These are phyloP conservation scores for Pammene aurita DNA, from an alignment of 2,888 invertebrate species.

Conservation along the genomic window DNA sequence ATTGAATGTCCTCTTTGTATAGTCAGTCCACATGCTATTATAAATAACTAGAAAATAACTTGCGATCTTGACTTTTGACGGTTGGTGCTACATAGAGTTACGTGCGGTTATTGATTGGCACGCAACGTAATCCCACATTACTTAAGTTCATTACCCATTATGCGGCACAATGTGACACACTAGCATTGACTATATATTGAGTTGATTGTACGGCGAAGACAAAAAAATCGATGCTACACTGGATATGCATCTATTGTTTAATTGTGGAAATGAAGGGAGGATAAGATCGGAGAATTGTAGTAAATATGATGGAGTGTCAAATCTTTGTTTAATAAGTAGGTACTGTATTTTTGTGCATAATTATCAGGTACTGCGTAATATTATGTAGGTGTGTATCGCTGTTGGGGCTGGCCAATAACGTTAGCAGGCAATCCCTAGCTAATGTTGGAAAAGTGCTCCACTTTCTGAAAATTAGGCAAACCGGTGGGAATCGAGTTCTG, in stretches of 20 bases:
- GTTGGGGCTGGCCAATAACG: too few species aligned
- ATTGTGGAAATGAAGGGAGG: constrained; percentile 50
- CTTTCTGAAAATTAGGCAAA: too few species aligned
- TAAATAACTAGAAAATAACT: too few species aligned
- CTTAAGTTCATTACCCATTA: constrained; percentile 47
- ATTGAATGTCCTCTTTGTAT: too few species aligned
- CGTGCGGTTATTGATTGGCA: constrained; percentile 12
- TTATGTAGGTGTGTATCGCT: too few species aligned
- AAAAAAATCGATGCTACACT: constrained; percentile 59
- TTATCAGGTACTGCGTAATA: background rate
- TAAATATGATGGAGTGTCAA: constrained; percentile 10
- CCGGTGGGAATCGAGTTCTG: too few species aligned
- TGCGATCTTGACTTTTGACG: background rate
- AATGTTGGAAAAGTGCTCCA: too few species aligned
- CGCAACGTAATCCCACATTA: constrained; percentile 35
- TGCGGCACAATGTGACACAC: constrained; percentile 29
- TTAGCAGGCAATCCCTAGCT: too few species aligned
- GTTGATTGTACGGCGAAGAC: constrained; percentile 53
- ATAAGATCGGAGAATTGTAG: constrained; percentile 17
- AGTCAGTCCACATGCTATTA: too few species aligned
- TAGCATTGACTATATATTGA: constrained; percentile 65
- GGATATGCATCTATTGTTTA: constrained; percentile 62
- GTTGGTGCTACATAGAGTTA: constrained; percentile 9
- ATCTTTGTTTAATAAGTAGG: constrained; percentile 6
- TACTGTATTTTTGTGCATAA: background rate